Base-by-base conservation (phyloP, 2,888 invertebrate genomes). In the Endomychus coccineus region DNA sequence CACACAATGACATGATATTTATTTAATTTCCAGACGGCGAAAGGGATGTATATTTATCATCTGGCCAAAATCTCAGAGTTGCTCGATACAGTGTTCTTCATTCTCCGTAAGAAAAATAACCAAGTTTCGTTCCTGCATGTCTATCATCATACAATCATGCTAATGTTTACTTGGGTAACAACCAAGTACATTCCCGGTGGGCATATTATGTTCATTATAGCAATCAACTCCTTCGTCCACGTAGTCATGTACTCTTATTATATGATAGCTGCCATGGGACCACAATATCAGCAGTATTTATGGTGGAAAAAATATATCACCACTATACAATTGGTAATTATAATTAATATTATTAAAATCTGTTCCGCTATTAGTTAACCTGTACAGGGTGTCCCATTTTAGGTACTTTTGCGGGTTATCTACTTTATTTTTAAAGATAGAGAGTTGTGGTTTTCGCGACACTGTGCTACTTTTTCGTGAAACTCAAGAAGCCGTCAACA, bases 91-190 rank as follows among this genome's bases (percentile, higher is more conserved):
- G 79, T 92, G 13, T 94, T 94, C 73, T 95, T 95, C 67, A 86
- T 94, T 10, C 71, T 94, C 52, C 75, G 94, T 34, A 94, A 94
- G 70, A 94, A 92, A 56, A 79, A 87, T 46, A 77, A 78, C 4
- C 94, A 95, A 68, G 80, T 94, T 32, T 83, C 87, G 1, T 87
- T 88, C 61, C 75, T 95, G 34, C 94, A 95, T 58, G 75, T 94
- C 53, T 91, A 92, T 59, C 95, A 95, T 62, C 94, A 95, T 59
- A 87, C 90, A 0, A 85, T 90, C 24, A 95, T 95, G 94, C 92
- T 92, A 2, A 76, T 90, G 75, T 81, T 87, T 53, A 86, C 88
- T 34, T 95, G 94, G 92, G 89, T 88, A 27, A 84, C 84, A 9
- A 85, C 89, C n/a, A 90, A 89, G 64, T 94, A 87, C 61, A 83